Conservation (phyloP, 1,140 invertebrate species). For the Meloidogyne exigua region DNA sequence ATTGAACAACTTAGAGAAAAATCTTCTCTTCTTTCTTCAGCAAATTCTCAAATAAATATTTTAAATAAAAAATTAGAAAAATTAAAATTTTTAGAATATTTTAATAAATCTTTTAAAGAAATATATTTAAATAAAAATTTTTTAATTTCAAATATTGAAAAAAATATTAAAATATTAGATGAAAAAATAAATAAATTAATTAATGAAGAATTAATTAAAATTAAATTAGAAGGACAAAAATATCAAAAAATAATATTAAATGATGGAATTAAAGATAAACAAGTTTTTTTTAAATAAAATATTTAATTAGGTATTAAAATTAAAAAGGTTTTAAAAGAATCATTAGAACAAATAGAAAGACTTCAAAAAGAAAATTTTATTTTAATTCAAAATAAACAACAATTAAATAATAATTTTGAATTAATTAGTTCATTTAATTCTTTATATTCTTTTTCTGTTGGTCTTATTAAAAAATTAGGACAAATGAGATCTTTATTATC, state of each 20-base stretch:
- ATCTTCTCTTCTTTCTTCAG: conserved; percentile 32
- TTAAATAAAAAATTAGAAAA: conserved; percentile 29
- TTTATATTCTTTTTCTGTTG: conserved; percentile 40
- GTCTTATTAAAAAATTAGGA: conserved; percentile 41
- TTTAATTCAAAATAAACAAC: conserved; percentile 33
- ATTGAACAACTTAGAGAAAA: conserved; percentile 43
- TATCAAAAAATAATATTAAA: background rate
- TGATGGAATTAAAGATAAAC: background rate
- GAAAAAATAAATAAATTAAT: conserved; percentile 23
- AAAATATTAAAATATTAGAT: conserved; percentile 12
- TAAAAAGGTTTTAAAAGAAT: conserved; percentile 29
- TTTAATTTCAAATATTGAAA: background rate
- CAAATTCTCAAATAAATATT: conserved; percentile 23
- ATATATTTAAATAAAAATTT: conserved; percentile 6
- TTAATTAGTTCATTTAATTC: conserved; percentile 40
- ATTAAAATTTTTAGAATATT: background rate
- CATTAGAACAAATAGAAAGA: conserved; percentile 36
- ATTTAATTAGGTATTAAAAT: too few species aligned
- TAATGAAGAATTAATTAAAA: conserved; percentile 19
- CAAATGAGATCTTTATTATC: conserved; percentile 29
- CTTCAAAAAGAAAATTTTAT: conserved; percentile 46
- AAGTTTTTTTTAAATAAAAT: too few species aligned
- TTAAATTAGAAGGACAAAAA: conserved; percentile 26
- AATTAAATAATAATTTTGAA: conserved; percentile 29
- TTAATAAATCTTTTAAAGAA: conserved; percentile 4